A percentile compares a stretch with the other conserved stretches of the same genome.
Evolutionary conservation across 1,140 invertebrate species (phyloP).

Genomic region (Neodiprion virginianus): DNA sequence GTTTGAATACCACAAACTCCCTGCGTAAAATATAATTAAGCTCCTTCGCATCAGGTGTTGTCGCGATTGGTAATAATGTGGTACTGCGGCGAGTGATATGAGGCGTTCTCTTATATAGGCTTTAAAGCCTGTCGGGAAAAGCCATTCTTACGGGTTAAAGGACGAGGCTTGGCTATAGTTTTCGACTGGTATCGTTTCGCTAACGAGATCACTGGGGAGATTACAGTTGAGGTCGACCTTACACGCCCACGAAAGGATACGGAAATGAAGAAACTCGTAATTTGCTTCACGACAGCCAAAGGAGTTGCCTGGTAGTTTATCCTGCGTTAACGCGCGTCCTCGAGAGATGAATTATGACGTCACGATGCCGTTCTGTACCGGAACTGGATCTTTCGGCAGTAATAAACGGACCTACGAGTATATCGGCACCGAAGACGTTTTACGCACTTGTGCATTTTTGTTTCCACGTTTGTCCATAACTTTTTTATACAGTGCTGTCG

Average conservation of each 20-base stretch:
- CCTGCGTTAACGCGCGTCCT: no score
- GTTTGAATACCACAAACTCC: no score
- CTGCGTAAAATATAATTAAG: no score
- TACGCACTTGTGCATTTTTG: no score
- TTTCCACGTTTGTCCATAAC: no score
- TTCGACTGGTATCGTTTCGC: not conserved
- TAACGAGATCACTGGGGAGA: not conserved
- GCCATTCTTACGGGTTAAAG: slow-evolving; percentile 51
- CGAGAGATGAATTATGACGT: no score
- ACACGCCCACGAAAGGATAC: not conserved
- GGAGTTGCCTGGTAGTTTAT: not conserved
- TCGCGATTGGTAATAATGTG: slow-evolving; percentile 41
- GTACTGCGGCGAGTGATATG: slow-evolving; percentile 50
- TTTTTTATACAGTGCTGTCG: no score
- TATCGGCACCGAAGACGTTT: no score
- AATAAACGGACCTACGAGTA: no score
- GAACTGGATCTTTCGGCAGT: no score
- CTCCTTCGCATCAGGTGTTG: slow-evolving; percentile 25
- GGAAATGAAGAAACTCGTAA: not conserved
- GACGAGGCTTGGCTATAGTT: slow-evolving; percentile 27
- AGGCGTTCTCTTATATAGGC: slow-evolving; percentile 55
- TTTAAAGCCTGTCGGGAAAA: slow-evolving; percentile 40
- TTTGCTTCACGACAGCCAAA: not conserved
- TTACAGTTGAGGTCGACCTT: not conserved
- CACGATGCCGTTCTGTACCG: no score